Evolutionary conservation across 2,113 vertebrate species (phyloP).

Genomic region (Bubalus kerabau): DNA sequence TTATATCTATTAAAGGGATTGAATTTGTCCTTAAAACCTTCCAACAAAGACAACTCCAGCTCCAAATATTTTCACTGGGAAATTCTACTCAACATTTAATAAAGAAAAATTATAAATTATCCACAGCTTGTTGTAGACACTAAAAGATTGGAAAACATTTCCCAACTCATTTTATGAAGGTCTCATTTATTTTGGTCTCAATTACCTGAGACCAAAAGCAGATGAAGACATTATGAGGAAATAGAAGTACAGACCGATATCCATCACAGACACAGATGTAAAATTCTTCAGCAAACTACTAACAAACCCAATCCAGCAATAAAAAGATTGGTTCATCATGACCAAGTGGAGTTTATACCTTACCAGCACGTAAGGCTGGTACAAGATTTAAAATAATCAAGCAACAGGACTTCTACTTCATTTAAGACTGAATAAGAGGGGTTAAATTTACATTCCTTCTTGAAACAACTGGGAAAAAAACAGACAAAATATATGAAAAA

Average conservation of each 20-base stretch:
- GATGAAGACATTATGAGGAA: not conserved
- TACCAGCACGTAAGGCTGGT: too few species aligned
- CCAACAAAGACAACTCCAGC: not conserved
- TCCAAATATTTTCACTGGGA: not conserved
- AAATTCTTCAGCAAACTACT: not conserved
- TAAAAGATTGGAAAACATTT: not conserved
- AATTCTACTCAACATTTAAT: not conserved
- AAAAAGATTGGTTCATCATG: not conserved
- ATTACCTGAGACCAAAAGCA: not conserved
- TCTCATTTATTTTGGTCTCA: not conserved
- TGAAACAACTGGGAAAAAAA: not conserved
- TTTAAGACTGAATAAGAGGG: not conserved
- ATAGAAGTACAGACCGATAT: not conserved
- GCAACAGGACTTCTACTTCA: not conserved
- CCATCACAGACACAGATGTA: not conserved
- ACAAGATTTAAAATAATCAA: not conserved
- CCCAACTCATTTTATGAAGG: not conserved
- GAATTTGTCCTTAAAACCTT: not conserved
- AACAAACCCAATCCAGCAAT: not conserved
- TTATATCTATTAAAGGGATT: not conserved
- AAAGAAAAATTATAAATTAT: not conserved
- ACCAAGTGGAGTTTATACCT: not conserved
- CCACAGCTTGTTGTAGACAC: not conserved
- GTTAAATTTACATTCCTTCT: not conserved
- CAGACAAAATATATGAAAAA: too few species aligned